phyloP scores from a whole-genome alignment of 2,113 vertebrate species.

The Bubalus kerabau region DNA sequence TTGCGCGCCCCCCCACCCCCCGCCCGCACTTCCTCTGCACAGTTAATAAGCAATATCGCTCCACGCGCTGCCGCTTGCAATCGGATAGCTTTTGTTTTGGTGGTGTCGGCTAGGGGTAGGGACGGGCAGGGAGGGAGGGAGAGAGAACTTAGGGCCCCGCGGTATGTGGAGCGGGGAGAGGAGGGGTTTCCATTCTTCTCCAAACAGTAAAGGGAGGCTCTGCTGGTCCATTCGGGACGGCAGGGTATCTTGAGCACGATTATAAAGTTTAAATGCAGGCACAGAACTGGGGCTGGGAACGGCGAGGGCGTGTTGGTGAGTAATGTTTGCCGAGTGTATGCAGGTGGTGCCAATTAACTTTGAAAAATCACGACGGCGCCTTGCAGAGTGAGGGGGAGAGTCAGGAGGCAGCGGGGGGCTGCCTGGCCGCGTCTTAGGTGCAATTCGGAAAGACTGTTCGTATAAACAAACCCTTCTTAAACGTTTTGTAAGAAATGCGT shows the following conservation, averaged over 20 bases:
- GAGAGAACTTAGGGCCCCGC: conserved; percentile 22
- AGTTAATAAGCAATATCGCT: conserved; percentile 21
- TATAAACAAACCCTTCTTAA: background rate
- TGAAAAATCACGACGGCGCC: conserved; percentile 55
- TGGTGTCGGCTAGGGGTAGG: conserved; percentile 31
- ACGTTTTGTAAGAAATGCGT: background rate
- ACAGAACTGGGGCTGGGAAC: conserved; percentile 38
- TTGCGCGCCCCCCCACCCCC: background rate
- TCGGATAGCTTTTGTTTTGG: conserved; percentile 60
- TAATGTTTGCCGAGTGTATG: conserved; percentile 57
- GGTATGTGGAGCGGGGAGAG: background rate
- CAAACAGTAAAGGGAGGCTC: background rate
- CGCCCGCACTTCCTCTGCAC: conserved; percentile 25
- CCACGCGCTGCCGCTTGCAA: background rate
- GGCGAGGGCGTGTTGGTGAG: conserved; percentile 57
- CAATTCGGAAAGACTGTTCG: background rate
- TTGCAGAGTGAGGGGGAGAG: background rate
- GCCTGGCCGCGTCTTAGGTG: background rate
- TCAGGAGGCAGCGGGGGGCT: background rate
- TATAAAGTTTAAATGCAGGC: conserved; percentile 8
- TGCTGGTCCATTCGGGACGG: background rate
- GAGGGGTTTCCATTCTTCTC: background rate
- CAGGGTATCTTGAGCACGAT: conserved; percentile 36
- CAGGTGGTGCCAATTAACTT: conserved; percentile 70
- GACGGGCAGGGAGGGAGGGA: background rate